Evolutionary conservation across 23 tunicate species (phyloP).

Genomic region (Ciona savignyi): DNA sequence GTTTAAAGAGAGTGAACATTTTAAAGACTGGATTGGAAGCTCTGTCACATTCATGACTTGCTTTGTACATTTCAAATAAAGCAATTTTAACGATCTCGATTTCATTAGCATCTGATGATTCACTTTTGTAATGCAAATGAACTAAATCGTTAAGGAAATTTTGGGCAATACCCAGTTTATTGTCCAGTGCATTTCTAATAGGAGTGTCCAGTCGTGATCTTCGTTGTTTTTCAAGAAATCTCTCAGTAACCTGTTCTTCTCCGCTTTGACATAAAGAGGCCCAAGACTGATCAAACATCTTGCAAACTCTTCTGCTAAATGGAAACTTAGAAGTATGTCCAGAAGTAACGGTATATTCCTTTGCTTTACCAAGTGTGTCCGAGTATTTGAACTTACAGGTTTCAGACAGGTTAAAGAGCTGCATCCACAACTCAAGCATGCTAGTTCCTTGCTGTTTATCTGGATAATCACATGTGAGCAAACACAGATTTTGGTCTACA

Average conservation of each 20-base stretch:
- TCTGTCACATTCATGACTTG: neutral
- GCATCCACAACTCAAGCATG: neutral
- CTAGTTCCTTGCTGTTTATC: neutral
- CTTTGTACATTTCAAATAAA: constrained; percentile 4
- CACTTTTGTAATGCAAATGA: constrained; percentile 10
- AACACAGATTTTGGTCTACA: constrained; percentile 26
- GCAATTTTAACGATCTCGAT: neutral
- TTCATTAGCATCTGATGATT: neutral
- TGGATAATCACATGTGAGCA: neutral
- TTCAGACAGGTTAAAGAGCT: neutral
- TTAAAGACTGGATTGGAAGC: constrained; percentile 7
- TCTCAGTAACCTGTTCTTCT: neutral
- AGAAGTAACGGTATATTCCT: neutral
- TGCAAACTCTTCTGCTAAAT: neutral
- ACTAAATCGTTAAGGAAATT: constrained; percentile 5
- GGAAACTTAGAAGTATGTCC: neutral
- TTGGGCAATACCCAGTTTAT: neutral
- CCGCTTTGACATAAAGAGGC: neutral
- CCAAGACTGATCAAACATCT: constrained; percentile 19
- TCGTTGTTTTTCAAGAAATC: neutral
- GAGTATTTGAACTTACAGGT: neutral
- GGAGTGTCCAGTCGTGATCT: neutral
- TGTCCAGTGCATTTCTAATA: neutral
- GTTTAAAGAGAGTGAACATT: constrained; percentile 19
- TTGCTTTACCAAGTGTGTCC: neutral